These are phyloP conservation scores for Lampropteryx suffumata DNA, from an alignment of 2,888 invertebrate genomes.

Conservation along the genomic window DNA sequence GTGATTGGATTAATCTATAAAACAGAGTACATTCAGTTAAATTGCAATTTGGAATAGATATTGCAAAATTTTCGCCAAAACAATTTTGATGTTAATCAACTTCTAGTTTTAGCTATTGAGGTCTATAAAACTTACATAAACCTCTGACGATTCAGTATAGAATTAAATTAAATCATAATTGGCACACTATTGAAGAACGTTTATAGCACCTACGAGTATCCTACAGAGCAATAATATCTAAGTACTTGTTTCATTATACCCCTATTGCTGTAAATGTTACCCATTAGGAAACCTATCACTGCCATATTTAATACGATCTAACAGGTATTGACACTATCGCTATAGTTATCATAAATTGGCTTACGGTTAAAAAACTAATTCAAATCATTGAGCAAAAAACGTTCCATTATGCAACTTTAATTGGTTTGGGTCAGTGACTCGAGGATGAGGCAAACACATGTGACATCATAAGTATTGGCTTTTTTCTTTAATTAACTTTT, in stretches of 20 bases:
- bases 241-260: conserved; percentile 5
- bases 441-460: conserved; percentile 56
- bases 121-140: not conserved
- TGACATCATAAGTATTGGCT: conserved; percentile 47
- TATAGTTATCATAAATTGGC: conserved; percentile 60
- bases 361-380: conserved; percentile 63
- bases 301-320: conserved; percentile 38
- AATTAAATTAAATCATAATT: conserved; percentile 4
- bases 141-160: not conserved
- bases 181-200: conserved; percentile 1
- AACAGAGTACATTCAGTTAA: conserved; percentile 13
- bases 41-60: conserved; percentile 11
- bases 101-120: no score
- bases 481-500: conserved; percentile 45
- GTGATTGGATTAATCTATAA: conserved; percentile 17
- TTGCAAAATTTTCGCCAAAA: not conserved
- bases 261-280: conserved; percentile 1
- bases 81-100: conserved; percentile 3
- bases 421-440: conserved; percentile 72
- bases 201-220: no score
- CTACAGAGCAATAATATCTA: no score
- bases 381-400: conserved; percentile 55
- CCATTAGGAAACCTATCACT: conserved; percentile 2
- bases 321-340: conserved; percentile 51
- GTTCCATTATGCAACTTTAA: conserved; percentile 71